phyloP scores from a whole-genome alignment of 1,140 invertebrate genomes.

The Pinna nobilis region DNA sequence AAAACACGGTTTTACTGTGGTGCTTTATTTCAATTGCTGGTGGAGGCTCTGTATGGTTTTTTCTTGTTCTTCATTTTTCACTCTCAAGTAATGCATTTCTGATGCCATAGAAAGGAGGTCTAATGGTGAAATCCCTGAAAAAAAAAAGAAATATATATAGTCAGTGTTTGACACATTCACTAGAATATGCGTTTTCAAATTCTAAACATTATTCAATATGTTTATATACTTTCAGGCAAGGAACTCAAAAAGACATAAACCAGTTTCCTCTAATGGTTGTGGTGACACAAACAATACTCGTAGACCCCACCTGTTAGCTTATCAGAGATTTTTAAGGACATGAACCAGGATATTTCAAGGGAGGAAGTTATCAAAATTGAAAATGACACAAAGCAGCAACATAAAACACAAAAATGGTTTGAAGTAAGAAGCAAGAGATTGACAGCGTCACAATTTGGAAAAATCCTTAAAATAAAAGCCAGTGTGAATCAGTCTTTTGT shows the following conservation, averaged over 20 bases:
- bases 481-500: conserved; percentile 13
- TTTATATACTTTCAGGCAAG: conserved; percentile 15
- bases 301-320: conserved; percentile 4
- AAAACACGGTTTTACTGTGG: conserved; percentile 4
- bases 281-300: conserved; percentile 16
- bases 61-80: too few relatives aligned
- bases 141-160: neutral
- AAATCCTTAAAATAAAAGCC: conserved; percentile 28
- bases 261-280: conserved; percentile 16
- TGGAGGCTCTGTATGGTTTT: neutral
- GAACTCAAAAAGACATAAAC: neutral
- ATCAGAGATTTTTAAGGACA: neutral
- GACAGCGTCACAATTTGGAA: conserved; percentile 34
- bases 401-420: neutral
- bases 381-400: conserved; percentile 14
- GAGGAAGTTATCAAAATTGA: conserved; percentile 15
- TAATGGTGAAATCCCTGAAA: conserved; percentile 15
- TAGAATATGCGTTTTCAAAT: too few relatives aligned
- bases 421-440: conserved; percentile 16
- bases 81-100: conserved; percentile 9
- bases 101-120: conserved; percentile 17
- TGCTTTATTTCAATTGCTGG: too few relatives aligned
- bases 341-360: conserved; percentile 1
- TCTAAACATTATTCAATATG: neutral
- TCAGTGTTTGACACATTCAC: too few relatives aligned